phyloP scores from a whole-genome alignment of 2,113 vertebrate genomes.

The Eptesicus fuscus region DNA sequence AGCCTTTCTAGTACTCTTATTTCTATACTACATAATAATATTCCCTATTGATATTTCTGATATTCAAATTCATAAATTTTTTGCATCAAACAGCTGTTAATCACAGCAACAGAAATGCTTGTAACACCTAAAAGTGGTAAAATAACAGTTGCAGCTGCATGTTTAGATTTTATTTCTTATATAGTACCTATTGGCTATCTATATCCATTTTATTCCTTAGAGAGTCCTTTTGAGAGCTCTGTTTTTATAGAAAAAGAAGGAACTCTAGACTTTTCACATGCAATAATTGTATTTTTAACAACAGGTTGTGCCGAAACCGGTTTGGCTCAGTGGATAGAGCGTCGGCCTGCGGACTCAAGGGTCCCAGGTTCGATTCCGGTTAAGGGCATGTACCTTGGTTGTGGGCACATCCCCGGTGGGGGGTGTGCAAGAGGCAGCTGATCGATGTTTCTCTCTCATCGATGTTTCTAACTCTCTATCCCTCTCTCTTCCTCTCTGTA shows the following conservation, averaged over 20 bases:
- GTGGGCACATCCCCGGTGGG: too few relatives aligned
- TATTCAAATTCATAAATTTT: background rate
- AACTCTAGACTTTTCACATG: background rate
- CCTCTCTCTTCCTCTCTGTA: too few relatives aligned
- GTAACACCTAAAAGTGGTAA: background rate
- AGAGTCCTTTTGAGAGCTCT: background rate
- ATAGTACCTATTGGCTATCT: background rate
- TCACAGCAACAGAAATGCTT: background rate
- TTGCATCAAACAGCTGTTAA: background rate
- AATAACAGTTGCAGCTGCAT: background rate
- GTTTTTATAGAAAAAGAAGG: background rate
- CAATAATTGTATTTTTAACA: background rate
- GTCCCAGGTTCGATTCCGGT: too few relatives aligned
- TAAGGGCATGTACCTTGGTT: too few relatives aligned
- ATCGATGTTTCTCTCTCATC: too few relatives aligned
- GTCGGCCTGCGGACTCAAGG: too few relatives aligned
- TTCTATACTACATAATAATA: background rate
- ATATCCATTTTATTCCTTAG: background rate
- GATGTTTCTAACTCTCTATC: too few relatives aligned
- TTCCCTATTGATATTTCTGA: background rate
- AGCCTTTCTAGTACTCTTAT: background rate
- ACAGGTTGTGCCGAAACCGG: too few relatives aligned
- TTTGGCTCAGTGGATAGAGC: too few relatives aligned
- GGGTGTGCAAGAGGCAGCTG: too few relatives aligned
- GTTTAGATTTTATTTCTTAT: slow-evolving; percentile 13